Percentiles rank a stretch among this genome's conserved stretches.
These are phyloP conservation scores for Psittacula echo DNA, from an alignment of 2,797 vertebrate species.

Conservation along the genomic window DNA sequence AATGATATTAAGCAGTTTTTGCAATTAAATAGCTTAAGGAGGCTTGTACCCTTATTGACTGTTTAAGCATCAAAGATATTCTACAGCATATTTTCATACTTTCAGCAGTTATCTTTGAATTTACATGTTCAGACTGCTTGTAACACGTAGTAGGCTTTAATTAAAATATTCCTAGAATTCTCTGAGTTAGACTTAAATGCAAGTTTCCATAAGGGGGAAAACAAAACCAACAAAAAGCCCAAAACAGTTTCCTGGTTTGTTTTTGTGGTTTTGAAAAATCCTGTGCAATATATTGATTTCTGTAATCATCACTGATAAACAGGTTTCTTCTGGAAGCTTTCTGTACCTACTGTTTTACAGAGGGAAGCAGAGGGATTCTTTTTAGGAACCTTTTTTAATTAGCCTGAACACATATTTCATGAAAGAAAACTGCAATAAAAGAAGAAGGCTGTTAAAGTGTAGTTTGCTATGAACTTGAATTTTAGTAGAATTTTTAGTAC, in stretches of 20 bases:
- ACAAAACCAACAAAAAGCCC: background rate
- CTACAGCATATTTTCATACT: background rate
- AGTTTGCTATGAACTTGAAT: background rate
- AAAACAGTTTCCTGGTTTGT: background rate
- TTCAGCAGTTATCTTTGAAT: background rate
- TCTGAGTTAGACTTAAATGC: background rate
- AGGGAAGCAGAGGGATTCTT: background rate
- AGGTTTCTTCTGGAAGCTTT: background rate
- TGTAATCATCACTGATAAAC: background rate
- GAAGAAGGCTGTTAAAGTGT: background rate
- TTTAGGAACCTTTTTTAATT: background rate
- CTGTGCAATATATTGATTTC: background rate
- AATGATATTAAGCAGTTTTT: conserved; percentile 23
- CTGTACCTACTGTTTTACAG: background rate
- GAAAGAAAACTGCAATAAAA: background rate
- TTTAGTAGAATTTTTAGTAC: background rate
- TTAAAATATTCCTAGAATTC: background rate
- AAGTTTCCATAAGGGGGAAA: background rate
- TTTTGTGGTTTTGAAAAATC: background rate
- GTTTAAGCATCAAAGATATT: conserved; percentile 1
- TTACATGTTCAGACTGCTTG: background rate
- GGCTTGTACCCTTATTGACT: background rate
- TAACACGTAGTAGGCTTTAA: background rate
- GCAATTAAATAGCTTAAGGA: conserved; percentile 37
- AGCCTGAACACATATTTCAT: background rate